Percentiles rank a stretch among this genome's conserved stretches.
These are phyloP conservation scores for Zosterops lateralis DNA, from an alignment of 2,113 vertebrate species.

Conservation along the genomic window DNA sequence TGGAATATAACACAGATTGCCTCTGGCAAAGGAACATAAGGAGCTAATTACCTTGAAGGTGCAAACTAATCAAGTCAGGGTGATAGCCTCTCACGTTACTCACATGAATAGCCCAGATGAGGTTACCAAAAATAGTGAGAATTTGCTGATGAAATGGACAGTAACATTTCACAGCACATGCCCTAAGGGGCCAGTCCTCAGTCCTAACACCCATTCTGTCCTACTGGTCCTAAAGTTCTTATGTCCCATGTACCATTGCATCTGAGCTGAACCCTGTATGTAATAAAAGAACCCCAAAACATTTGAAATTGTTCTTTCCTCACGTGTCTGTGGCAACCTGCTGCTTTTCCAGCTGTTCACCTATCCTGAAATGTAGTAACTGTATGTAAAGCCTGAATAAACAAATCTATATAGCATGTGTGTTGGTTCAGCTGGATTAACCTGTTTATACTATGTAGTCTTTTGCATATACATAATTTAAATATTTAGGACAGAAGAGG, in stretches of 20 bases:
- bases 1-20: constrained; percentile 39
- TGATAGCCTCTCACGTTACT: not conserved
- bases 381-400: not conserved
- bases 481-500: not conserved
- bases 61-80: constrained; percentile 43
- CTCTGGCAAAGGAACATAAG: constrained; percentile 45
- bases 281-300: not conserved
- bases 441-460: not conserved
- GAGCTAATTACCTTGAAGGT: constrained; percentile 58
- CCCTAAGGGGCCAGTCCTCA: not conserved
- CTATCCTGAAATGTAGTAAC: not conserved
- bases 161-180: not conserved
- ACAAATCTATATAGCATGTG: not conserved
- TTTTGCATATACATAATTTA: not conserved
- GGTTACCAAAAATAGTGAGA: not conserved
- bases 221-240: not conserved
- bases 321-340: not conserved
- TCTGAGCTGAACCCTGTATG: not conserved
- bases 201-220: not conserved
- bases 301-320: not conserved
- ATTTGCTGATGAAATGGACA: not conserved
- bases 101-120: not conserved
- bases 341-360: constrained; percentile 42
- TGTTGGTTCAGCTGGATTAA: not conserved
- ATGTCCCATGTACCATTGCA: not conserved